Conservation (phyloP, 2,797 vertebrate species). For the Clarias pachynema region DNA sequence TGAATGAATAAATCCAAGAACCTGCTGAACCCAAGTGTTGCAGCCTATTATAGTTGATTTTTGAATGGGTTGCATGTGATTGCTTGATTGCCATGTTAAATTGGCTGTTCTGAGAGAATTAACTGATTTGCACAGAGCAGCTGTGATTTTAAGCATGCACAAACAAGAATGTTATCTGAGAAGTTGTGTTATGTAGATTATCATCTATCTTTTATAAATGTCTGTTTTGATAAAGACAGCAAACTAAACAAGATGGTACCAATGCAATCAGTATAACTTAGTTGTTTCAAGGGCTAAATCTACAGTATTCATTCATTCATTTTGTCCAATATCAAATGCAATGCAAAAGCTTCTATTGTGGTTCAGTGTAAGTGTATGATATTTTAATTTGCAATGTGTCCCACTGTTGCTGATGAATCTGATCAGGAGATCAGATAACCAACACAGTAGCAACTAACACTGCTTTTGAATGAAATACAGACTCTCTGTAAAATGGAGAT, state of each 20-base stretch:
- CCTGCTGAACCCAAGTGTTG: not conserved
- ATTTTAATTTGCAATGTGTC: not conserved
- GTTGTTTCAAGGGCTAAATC: not conserved
- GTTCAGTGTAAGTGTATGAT: not conserved
- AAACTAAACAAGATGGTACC: not conserved
- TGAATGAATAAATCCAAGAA: not conserved
- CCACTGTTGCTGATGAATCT: not conserved
- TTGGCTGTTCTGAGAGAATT: not conserved
- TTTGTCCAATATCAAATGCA: not conserved
- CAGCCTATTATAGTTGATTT: not conserved
- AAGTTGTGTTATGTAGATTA: not conserved
- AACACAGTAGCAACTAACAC: not conserved
- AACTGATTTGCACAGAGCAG: not conserved
- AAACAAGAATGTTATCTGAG: not conserved
- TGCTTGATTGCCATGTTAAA: not conserved
- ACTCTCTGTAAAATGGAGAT: not conserved
- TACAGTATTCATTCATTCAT: not conserved
- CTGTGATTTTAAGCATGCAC: not conserved
- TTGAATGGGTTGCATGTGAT: not conserved
- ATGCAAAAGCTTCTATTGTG: not conserved
- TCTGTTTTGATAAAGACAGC: not conserved
- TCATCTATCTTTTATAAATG: not conserved
- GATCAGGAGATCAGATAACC: not conserved
- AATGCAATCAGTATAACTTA: not conserved
- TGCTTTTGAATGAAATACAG: not conserved